These are phyloP conservation scores for Andrena haemorrhoa DNA, from an alignment of 2,888 invertebrate genomes.

Conservation along the genomic window DNA sequence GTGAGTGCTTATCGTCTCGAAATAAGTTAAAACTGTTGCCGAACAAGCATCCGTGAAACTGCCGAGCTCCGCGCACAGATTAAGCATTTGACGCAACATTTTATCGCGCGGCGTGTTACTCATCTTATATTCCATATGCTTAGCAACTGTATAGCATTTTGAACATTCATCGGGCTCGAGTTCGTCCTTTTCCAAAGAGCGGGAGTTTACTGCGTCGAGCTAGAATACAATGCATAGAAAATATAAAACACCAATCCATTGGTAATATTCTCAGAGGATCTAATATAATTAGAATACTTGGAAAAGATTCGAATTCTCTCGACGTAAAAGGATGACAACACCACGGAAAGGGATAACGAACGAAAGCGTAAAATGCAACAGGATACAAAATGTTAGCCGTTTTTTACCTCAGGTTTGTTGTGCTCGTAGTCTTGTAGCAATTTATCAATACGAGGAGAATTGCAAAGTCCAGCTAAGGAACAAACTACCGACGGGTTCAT, in stretches of 20 bases:
- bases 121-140: constrained; percentile 81
- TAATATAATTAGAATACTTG: too few species aligned
- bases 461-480: constrained; percentile 94
- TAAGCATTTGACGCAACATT: constrained; percentile 77
- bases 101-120: constrained; percentile 71
- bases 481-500: constrained; percentile 97
- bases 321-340: too few species aligned
- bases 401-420: constrained; percentile 60
- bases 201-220: constrained; percentile 22
- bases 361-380: too few species aligned
- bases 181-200: constrained; percentile 78
- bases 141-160: constrained; percentile 80
- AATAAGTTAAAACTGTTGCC: constrained; percentile 90
- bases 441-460: constrained; percentile 90
- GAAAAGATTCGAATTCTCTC: too few species aligned
- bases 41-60: constrained; percentile 93
- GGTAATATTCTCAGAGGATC: too few species aligned
- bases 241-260: background rate
- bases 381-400: too few species aligned
- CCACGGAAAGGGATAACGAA: too few species aligned
- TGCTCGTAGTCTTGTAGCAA: constrained; percentile 86
- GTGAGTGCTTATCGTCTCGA: constrained; percentile 89
- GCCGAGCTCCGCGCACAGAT: constrained; percentile 89
- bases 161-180: constrained; percentile 81
- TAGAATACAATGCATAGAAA: constrained; percentile 21